Conservation (phyloP, 2,797 vertebrate genomes). For the Microctenopoma stevenorrisi region DNA sequence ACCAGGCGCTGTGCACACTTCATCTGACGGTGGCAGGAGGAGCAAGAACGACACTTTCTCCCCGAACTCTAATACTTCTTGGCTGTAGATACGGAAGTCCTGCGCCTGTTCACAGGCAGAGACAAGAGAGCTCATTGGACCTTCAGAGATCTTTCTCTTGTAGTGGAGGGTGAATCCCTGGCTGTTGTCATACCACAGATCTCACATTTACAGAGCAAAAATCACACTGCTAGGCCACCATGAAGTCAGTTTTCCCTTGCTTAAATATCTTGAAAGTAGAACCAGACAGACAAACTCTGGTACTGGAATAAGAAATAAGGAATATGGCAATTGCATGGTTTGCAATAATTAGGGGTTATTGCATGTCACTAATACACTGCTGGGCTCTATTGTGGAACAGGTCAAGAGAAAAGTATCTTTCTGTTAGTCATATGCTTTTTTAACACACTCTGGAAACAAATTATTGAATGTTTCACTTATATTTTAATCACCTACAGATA, state of each 20-base stretch:
- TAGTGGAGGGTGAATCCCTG: neutral
- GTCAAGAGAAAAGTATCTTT: slow-evolving; percentile 10
- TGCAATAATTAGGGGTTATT: slow-evolving; percentile 41
- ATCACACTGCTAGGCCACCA: slow-evolving; percentile 21
- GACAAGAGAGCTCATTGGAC: slow-evolving; percentile 1
- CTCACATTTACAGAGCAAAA: slow-evolving; percentile 5
- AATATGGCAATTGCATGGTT: slow-evolving; percentile 23
- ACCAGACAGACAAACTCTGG: slow-evolving; percentile 21
- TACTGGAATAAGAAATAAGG: slow-evolving; percentile 16
- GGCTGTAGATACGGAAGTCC: slow-evolving; percentile 91
- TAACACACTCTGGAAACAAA: slow-evolving; percentile 2
- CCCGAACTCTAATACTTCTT: slow-evolving; percentile 92
- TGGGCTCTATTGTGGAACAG: slow-evolving; percentile 22
- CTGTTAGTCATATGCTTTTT: slow-evolving; percentile 6
- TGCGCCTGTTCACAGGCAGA: slow-evolving; percentile 81
- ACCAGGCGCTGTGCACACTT: slow-evolving; percentile 91
- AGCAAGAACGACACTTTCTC: slow-evolving; percentile 91
- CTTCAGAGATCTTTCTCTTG: neutral
- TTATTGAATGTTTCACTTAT: neutral
- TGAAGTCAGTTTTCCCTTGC: slow-evolving; percentile 24
- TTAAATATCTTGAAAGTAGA: slow-evolving; percentile 23
- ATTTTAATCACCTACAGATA: slow-evolving; percentile 3
- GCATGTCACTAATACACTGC: slow-evolving; percentile 32
- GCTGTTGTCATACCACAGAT: slow-evolving; percentile 6
- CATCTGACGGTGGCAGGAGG: slow-evolving; percentile 90